A percentile compares a stretch with the other conserved stretches of the same genome.
Conservation (phyloP, 2,113 vertebrate genomes). For the Dipodomys ordii region DNA sequence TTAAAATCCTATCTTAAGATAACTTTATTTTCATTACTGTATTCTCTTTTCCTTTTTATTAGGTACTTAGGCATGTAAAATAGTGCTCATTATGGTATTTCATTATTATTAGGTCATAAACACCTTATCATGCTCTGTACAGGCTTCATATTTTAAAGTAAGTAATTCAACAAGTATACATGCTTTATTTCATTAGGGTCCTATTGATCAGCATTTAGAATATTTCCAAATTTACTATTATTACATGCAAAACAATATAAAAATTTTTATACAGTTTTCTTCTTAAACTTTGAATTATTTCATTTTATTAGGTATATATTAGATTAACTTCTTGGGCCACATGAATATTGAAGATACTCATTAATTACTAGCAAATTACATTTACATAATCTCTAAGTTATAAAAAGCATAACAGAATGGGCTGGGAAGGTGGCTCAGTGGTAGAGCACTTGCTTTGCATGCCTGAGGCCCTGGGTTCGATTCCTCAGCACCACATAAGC, state of each 20-base stretch:
- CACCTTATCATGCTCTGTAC: neutral
- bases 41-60: slow-evolving; percentile 30
- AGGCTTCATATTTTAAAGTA: slow-evolving; percentile 53
- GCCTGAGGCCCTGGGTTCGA: too few relatives aligned
- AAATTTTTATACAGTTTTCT: neutral
- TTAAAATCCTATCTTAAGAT: slow-evolving; percentile 45
- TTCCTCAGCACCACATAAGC: too few relatives aligned
- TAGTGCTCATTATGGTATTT: slow-evolving; percentile 19
- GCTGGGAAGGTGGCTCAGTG: too few relatives aligned
- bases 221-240: neutral
- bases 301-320: neutral
- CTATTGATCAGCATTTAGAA: neutral
- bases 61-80: neutral
- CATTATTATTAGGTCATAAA: slow-evolving; percentile 8
- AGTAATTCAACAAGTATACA: slow-evolving; percentile 28
- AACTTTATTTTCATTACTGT: slow-evolving; percentile 12
- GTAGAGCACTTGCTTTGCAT: too few relatives aligned
- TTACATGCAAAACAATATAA: neutral
- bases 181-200: neutral
- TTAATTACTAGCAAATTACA: slow-evolving; percentile 6
- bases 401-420: neutral
- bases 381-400: slow-evolving; percentile 10
- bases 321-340: neutral
- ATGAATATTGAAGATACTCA: slow-evolving; percentile 40
- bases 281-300: slow-evolving; percentile 29